Evolutionary conservation across 92 coral and sea anemone species (phyloP).

Genomic region (Virgularia gustaviana): DNA sequence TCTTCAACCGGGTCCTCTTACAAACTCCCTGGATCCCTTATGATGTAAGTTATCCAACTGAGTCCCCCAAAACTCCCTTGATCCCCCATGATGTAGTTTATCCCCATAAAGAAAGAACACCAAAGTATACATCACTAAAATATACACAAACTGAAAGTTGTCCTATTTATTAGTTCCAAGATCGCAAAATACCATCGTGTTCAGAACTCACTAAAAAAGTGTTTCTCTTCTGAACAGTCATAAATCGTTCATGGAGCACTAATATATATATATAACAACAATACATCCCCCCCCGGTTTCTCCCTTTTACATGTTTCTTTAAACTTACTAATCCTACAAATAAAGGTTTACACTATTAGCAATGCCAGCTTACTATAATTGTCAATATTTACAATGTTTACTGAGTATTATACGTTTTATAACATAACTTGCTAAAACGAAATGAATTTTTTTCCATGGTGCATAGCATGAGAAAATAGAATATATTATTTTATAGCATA

Average conservation of each 20-base stretch:
- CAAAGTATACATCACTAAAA: background rate
- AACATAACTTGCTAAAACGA: too few relatives aligned
- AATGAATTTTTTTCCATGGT: too few relatives aligned
- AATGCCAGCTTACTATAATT: background rate
- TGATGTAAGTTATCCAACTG: too few relatives aligned
- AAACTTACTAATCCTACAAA: background rate
- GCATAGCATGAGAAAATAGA: too few relatives aligned
- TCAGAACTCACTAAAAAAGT: constrained; percentile 13
- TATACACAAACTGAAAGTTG: background rate
- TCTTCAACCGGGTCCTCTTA: too few relatives aligned
- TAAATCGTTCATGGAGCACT: background rate
- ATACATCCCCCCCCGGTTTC: background rate
- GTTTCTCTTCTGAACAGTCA: constrained; percentile 27
- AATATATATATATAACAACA: background rate
- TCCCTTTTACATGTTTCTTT: background rate
- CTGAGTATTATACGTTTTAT: background rate
- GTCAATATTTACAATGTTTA: background rate
- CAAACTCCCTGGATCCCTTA: too few relatives aligned
- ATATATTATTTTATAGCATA: too few relatives aligned
- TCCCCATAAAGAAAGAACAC: too few relatives aligned
- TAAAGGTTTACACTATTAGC: background rate
- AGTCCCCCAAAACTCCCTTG: too few relatives aligned
- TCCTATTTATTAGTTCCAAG: background rate
- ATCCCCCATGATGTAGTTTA: too few relatives aligned
- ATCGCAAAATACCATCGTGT: constrained; percentile 14